A percentile compares a stretch with the other conserved stretches of the same genome.
Conservation (phyloP, 1,140 invertebrate species). For the Scaptomyza graminum region DNA sequence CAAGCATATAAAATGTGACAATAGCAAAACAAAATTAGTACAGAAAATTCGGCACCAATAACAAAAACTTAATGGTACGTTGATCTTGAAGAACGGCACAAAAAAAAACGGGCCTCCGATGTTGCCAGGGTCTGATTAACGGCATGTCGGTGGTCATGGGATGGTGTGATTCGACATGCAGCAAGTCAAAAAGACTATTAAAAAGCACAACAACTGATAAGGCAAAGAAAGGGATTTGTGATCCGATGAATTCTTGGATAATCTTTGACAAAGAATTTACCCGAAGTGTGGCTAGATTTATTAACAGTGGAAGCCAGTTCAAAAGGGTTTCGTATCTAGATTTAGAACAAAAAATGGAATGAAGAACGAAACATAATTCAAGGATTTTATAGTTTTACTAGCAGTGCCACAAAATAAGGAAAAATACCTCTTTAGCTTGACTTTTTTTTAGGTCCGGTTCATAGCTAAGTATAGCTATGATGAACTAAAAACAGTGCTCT, state of each 20-base stretch:
- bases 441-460: constrained; percentile 32
- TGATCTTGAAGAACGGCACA: constrained; percentile 25
- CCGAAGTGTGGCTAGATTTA: too few relatives aligned
- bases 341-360: too few relatives aligned
- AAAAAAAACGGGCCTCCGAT: constrained; percentile 16
- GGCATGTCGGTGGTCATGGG: not conserved
- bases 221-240: constrained; percentile 3
- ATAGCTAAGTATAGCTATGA: not conserved
- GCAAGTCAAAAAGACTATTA: not conserved
- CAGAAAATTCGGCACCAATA: not conserved
- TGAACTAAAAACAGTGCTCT: constrained; percentile 20
- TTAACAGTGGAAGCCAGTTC: too few relatives aligned
- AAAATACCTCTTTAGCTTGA: not conserved
- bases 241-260: constrained; percentile 2
- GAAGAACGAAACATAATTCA: too few relatives aligned
- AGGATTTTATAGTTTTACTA: too few relatives aligned
- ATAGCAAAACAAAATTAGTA: constrained; percentile 4
- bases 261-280: too few relatives aligned
- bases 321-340: too few relatives aligned
- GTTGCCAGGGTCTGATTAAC: constrained; percentile 74
- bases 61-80: constrained; percentile 35
- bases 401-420: too few relatives aligned
- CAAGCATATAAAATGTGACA: constrained; percentile 68
- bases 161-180: constrained; percentile 33
- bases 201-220: constrained; percentile 16